Percentiles rank a stretch among this genome's conserved stretches.
phyloP scores from a whole-genome alignment of 2,888 invertebrate genomes.

The Achlya flavicornis region DNA sequence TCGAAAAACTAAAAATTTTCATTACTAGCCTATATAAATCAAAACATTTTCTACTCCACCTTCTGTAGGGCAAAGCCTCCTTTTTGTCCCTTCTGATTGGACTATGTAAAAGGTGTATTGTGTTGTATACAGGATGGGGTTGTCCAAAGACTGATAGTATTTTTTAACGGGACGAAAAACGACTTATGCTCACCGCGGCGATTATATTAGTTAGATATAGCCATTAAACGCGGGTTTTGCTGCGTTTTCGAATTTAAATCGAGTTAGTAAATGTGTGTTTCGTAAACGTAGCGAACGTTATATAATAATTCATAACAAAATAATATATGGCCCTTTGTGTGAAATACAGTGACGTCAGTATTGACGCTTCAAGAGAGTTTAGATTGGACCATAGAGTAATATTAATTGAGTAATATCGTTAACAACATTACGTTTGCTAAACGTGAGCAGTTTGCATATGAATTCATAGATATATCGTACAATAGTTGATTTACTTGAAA shows the following conservation, averaged over 20 bases:
- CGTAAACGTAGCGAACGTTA: constrained; percentile 6
- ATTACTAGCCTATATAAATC: no score
- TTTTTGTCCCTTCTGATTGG: no score
- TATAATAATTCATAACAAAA: background rate
- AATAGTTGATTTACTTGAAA: no score
- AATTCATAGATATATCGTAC: no score
- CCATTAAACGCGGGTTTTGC: constrained; percentile 14
- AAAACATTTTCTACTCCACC: no score
- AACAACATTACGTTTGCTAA: no score
- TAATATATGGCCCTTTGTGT: background rate
- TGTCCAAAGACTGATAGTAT: constrained; percentile 54
- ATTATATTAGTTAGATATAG: constrained; percentile 23
- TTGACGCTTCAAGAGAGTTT: background rate
- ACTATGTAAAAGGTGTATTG: background rate
- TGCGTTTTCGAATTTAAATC: constrained; percentile 1
- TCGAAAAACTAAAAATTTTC: no score
- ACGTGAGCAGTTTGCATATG: no score
- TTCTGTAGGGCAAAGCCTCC: no score
- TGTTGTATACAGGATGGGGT: constrained; percentile 40
- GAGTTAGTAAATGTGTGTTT: background rate
- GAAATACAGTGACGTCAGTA: background rate
- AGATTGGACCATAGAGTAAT: background rate
- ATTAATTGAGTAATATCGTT: no score
- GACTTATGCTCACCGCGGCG: constrained; percentile 26
- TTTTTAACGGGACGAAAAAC: constrained; percentile 22